Percentiles rank a stretch among this genome's conserved stretches.
Conservation (phyloP, 2,113 vertebrate genomes). For the Ardeotis arabs region DNA sequence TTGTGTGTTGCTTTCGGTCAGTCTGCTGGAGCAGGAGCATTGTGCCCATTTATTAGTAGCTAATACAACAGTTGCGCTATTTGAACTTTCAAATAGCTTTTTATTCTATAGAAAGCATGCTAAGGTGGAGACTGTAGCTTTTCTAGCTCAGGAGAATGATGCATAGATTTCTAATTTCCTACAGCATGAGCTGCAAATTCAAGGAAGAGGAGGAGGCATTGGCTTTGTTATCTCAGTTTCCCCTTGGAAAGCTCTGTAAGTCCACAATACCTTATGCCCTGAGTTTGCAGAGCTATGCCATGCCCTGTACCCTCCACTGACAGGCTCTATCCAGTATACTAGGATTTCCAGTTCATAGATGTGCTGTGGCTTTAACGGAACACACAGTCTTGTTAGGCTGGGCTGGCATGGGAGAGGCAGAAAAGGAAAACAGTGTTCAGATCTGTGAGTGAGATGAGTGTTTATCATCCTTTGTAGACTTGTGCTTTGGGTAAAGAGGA, state of each 20-base stretch:
- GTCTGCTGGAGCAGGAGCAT: not conserved
- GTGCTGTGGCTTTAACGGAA: not conserved
- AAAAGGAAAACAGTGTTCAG: not conserved
- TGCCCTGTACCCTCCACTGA: not conserved
- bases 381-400: not conserved
- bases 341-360: not conserved
- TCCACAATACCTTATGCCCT: not conserved
- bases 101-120: not conserved
- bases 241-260: not conserved
- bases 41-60: not conserved
- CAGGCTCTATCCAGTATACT: not conserved
- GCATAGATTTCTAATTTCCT: not conserved
- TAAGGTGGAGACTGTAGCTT: not conserved
- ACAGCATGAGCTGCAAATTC: not conserved
- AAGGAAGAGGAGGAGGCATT: not conserved
- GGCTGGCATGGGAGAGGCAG: not conserved
- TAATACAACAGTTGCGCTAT: not conserved
- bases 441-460: not conserved
- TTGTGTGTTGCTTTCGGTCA: not conserved
- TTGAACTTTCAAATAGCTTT: not conserved
- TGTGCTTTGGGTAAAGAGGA: not conserved
- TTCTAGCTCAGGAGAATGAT: not conserved
- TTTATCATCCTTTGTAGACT: not conserved
- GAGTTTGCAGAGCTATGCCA: not conserved
- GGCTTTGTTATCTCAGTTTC: not conserved